These are phyloP conservation scores for Bettongia penicillata DNA, from an alignment of 2,113 vertebrate genomes.

Conservation along the genomic window DNA sequence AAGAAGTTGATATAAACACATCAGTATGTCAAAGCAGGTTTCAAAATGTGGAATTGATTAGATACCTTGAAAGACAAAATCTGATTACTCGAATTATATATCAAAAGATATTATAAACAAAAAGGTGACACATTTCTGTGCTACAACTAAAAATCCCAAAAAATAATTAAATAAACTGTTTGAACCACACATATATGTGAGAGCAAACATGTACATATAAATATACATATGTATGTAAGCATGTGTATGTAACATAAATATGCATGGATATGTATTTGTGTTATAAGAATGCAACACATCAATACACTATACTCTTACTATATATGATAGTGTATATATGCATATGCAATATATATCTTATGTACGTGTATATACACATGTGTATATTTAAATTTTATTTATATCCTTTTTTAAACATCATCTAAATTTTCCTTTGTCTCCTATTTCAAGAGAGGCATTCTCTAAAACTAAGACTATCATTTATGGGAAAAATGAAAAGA, in stretches of 20 bases:
- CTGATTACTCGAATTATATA: neutral
- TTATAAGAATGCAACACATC: too few species aligned
- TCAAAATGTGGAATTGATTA: neutral
- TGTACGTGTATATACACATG: too few species aligned
- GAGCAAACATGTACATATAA: neutral
- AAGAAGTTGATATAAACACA: neutral
- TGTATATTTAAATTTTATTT: neutral
- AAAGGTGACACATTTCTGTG: neutral
- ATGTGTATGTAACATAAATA: neutral
- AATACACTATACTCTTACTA: too few species aligned
- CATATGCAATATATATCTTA: too few species aligned
- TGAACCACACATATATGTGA: neutral
- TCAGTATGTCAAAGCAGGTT: neutral
- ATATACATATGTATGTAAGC: too few species aligned
- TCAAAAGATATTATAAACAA: neutral
- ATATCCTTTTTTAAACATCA: too few species aligned
- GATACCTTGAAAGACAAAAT: neutral
- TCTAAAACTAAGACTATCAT: too few species aligned
- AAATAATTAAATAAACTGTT: neutral
- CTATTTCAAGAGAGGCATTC: too few species aligned
- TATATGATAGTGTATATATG: accelerated
- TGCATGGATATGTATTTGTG: accelerated
- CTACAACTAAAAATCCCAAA: neutral
- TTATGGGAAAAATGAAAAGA: too few species aligned
- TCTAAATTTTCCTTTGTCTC: too few species aligned